Evolutionary conservation across 1,140 invertebrate species (phyloP), one percentile per base, ranked within the genome.

Genomic region (Mya arenaria): DNA sequence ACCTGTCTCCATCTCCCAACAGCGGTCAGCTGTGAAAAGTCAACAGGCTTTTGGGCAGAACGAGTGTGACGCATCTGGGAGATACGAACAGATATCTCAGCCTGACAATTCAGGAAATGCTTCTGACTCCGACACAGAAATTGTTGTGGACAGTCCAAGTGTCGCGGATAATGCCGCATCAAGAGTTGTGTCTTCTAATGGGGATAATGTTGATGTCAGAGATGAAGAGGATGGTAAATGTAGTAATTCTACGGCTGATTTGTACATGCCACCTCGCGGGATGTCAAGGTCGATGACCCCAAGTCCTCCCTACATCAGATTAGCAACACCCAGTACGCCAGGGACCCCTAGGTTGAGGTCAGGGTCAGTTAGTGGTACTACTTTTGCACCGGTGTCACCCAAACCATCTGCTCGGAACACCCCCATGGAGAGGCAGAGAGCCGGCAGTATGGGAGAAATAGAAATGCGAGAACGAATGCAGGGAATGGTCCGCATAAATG

Each of bases 371-470:
- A 80, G 77, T 62, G 77, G 77, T n/a, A 60, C 66, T 32, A 68
- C 63, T 10, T 80, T 68, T 25, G 48, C 77, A 15, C 63, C 77
- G 5, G 36, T 68, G n/a, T 80, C 77, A 4, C 77, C 77, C 4
- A 69, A 62, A 25, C 55, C 66, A 2, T 60, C 77, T 0, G 36
- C 62, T 15, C 30, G 65, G 58, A 66, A 34, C 5, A 71, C 77
- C 10, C 77, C 77, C n/a, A 56, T 30, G 41, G 77, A 80, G 37
- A 19, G 77, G 34, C 77, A 80, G 48, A 48, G 77, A 34, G 65
- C 77, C 3, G 65, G 65, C 1, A 80, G 77, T 71, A 71, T 80
- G 77, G 77, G 77, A 19, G 77, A 80, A 56, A 69, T 80, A 41
- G 77, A 80, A 44, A 60, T 80, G 62, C 52, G 77, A 56, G 77